Conservation (phyloP, 30 jellyfish, hydroid and myxozoan genomes). For the Phacellophora camtschatica region DNA sequence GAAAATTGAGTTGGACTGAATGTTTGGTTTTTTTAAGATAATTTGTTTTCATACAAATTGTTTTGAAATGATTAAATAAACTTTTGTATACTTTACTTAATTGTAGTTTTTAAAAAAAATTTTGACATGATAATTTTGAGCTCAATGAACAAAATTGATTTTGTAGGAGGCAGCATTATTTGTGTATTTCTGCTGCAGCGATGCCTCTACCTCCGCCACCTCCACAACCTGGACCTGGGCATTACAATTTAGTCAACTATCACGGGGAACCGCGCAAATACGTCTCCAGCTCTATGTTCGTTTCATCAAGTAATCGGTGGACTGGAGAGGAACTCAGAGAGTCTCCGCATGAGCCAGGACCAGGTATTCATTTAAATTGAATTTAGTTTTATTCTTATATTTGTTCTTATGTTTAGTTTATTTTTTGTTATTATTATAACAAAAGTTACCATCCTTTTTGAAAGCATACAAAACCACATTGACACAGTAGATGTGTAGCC, state of each 20-base stretch:
- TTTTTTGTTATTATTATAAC: too few species aligned
- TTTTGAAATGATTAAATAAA: too few species aligned
- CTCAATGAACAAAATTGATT: background rate
- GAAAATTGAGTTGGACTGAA: too few species aligned
- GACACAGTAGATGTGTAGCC: too few species aligned
- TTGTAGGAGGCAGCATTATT: conserved; percentile 83
- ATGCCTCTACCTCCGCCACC: conserved; percentile 88
- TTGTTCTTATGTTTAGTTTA: too few species aligned
- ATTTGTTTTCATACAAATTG: too few species aligned
- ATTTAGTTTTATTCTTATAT: too few species aligned
- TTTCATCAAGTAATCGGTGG: conserved; percentile 75
- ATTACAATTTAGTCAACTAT: conserved; percentile 83
- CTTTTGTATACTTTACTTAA: too few species aligned
- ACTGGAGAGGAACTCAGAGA: background rate
- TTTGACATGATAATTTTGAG: background rate
- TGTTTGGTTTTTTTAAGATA: too few species aligned
- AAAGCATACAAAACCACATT: too few species aligned
- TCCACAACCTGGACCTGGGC: conserved; percentile 97
- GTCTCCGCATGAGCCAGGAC: conserved; percentile 39
- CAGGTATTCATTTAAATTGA: conserved; percentile 15
- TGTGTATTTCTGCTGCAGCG: conserved; percentile 92
- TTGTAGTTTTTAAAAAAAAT: too few species aligned
- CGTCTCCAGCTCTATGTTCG: conserved; percentile 88
- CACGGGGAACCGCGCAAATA: conserved; percentile 61
- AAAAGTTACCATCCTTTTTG: too few species aligned